Conservation (phyloP, 2,797 vertebrate genomes). For the Manis pentadactyla region DNA sequence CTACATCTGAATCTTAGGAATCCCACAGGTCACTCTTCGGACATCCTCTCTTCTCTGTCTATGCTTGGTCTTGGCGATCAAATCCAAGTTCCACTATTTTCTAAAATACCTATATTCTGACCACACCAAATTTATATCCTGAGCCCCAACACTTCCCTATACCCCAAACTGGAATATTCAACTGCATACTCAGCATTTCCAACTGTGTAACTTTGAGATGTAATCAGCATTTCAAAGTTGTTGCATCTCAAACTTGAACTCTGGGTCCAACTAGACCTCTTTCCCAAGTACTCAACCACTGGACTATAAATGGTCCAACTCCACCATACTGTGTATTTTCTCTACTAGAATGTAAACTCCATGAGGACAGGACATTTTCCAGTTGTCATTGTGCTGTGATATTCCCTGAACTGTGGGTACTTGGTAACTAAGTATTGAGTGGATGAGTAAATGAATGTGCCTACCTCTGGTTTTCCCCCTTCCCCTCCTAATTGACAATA, state of each 20-base stretch:
- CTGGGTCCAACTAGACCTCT: neutral
- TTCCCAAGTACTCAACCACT: neutral
- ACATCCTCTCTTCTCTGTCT: neutral
- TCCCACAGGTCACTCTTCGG: neutral
- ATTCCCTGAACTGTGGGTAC: neutral
- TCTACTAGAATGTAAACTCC: neutral
- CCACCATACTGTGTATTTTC: neutral
- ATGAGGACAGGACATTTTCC: neutral
- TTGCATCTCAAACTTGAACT: neutral
- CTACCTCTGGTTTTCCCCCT: neutral
- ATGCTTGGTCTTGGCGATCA: neutral
- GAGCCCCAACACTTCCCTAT: neutral
- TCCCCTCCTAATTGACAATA: neutral
- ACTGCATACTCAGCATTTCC: neutral
- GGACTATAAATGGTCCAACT: neutral
- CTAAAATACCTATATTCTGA: neutral
- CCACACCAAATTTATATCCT: neutral
- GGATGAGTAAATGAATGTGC: neutral
- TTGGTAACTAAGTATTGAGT: neutral
- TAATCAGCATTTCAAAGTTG: neutral
- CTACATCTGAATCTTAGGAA: neutral
- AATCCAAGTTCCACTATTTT: neutral
- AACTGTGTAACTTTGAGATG: neutral
- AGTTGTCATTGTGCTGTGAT: neutral
- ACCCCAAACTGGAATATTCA: neutral